These are phyloP conservation scores for Amphimedon queenslandica DNA, from an alignment of 37 sponge, comb jelly and placozoan genomes.

Conservation along the genomic window DNA sequence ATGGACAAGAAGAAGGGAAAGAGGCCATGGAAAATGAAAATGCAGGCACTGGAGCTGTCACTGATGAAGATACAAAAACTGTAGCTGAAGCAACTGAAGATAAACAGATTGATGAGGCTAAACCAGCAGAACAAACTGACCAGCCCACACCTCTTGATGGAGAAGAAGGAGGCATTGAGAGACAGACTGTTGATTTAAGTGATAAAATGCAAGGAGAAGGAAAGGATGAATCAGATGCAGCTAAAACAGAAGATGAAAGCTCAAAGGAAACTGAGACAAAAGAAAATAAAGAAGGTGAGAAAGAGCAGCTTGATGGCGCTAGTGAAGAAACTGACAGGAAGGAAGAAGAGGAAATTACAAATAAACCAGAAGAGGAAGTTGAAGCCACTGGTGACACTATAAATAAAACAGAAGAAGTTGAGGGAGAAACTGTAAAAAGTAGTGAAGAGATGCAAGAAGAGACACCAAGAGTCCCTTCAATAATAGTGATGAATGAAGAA, in stretches of 20 bases:
- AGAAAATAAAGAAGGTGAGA: not conserved
- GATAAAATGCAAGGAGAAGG: not conserved
- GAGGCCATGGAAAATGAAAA: not conserved
- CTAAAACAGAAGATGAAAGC: not conserved
- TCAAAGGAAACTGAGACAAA: not conserved
- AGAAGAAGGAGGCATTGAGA: not conserved
- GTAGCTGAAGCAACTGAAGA: not conserved
- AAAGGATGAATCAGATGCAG: not conserved
- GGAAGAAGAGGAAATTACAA: not conserved
- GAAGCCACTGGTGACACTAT: not conserved
- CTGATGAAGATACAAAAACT: not conserved
- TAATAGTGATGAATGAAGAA: not conserved
- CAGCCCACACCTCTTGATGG: too few species aligned
- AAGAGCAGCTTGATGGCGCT: not conserved
- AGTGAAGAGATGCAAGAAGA: slow-evolving; percentile 2
- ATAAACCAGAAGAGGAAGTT: not conserved
- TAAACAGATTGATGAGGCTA: not conserved
- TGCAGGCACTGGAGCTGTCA: not conserved
- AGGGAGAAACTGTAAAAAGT: not conserved
- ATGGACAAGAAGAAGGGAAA: not conserved
- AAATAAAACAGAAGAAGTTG: not conserved
- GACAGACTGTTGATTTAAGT: not conserved
- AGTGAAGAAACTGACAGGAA: not conserved
- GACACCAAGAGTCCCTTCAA: not conserved
- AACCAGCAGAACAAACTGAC: not conserved